phyloP scores from a whole-genome alignment of 2,113 vertebrate species.

The Tachysurus vachellii region DNA sequence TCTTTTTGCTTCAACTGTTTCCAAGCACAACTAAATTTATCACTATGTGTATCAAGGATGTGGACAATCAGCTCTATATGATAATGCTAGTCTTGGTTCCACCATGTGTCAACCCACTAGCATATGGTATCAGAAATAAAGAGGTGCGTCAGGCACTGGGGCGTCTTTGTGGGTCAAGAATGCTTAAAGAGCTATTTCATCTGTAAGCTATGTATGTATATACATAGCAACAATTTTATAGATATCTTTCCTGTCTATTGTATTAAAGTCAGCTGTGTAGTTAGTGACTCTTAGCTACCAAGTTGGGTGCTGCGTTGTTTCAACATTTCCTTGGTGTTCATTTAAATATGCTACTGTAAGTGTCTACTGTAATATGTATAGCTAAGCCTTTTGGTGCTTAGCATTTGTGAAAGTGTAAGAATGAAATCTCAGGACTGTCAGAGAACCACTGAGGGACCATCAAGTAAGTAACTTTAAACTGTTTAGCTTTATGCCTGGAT shows the following conservation, averaged over 20 bases:
- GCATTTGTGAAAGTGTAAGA: background rate
- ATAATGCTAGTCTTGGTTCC: conserved; percentile 2
- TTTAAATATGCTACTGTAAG: background rate
- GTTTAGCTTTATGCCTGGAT: background rate
- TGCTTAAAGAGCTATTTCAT: background rate
- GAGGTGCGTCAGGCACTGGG: conserved; percentile 33
- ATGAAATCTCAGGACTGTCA: background rate
- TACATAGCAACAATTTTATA: background rate
- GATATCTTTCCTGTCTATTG: background rate
- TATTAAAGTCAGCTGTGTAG: background rate
- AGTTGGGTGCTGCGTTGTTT: background rate
- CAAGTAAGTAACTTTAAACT: background rate
- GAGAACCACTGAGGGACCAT: background rate
- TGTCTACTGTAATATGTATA: background rate
- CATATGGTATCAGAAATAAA: conserved; percentile 27
- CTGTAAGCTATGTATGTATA: background rate
- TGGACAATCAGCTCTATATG: conserved; percentile 1
- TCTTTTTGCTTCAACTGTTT: conserved; percentile 37
- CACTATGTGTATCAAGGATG: background rate
- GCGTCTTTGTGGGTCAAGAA: background rate
- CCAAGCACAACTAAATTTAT: background rate
- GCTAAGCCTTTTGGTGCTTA: background rate
- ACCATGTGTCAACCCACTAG: conserved; percentile 30
- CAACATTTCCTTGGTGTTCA: background rate
- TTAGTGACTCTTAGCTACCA: background rate